Evolutionary conservation across 2,797 vertebrate species (phyloP), one percentile per base, ranked within the genome.

Genomic region (Dallia pectoralis): DNA sequence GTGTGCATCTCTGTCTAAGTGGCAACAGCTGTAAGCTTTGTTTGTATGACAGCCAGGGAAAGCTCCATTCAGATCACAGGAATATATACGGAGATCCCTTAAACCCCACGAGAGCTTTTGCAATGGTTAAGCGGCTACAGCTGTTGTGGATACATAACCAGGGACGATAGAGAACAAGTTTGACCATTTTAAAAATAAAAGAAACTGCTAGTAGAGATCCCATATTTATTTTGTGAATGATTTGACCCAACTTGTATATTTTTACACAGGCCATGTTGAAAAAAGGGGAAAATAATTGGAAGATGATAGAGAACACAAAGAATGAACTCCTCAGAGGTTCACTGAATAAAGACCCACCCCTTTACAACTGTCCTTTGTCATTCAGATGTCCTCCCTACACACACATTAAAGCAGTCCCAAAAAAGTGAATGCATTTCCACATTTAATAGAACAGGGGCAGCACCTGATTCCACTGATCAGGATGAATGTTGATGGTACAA

Each of bases 291-390:
- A 36, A 36, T 3, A 36, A 36, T 36, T 36, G 33, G 33, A 36
- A 36, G 3, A 36, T 36, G 33, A 36, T 36, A 8, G 3, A 44
- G 40, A 44, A 44, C 7, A 44, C 7, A 44, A 9, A 44, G 12
- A 36, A 36, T 36, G 3, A 44, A 44, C 2, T 44, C 3, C 40
- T 44, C 40, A 44, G 40, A 4, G 40, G 40, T 44, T 44, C 73
- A 1, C 81, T 85, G 82, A 86, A 88, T 89, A 89, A 91, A 83
- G 89, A 87, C 76, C 77, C 86, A 76, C 80, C 83, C 67, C 86
- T 74, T 86, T 64, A 88, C 84, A 79, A 86, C 40, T 44, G 40
- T 44, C n/a, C n/a, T 44, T 8, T 2, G 40, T 44, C 40, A 44
- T 44, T 4, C 1, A 9, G 7, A 25, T 27, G 11, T 12, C 82